These are phyloP conservation scores for Heteromormyrus szaboi DNA, from an alignment of 2,797 vertebrate genomes.

Conservation along the genomic window DNA sequence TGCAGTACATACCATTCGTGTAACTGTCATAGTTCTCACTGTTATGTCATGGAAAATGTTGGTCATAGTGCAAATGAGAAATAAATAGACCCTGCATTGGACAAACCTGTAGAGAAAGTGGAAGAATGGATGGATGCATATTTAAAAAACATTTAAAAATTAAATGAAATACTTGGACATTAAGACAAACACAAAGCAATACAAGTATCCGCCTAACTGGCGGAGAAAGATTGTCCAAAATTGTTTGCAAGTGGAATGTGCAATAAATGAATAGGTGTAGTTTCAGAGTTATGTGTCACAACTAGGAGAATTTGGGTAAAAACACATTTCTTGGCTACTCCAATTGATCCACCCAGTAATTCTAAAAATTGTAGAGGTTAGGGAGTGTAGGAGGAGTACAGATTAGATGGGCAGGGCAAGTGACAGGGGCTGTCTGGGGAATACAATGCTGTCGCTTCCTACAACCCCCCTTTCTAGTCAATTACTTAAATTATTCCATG, in stretches of 20 bases:
- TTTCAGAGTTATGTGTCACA: not conserved
- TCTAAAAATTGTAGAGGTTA: not conserved
- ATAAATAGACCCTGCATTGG: not conserved
- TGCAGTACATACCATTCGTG: not conserved
- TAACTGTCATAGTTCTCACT: not conserved
- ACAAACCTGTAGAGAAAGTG: not conserved
- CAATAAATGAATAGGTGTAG: not conserved
- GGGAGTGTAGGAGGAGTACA: not conserved
- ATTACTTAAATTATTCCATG: not conserved
- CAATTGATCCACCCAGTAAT: not conserved
- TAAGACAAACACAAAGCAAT: not conserved
- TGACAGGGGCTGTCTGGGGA: not conserved
- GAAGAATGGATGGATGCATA: not conserved
- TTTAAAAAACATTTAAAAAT: not conserved
- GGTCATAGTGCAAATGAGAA: not conserved
- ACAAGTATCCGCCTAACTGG: not conserved
- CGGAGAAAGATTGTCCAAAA: not conserved
- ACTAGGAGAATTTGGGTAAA: not conserved
- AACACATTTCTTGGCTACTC: not conserved
- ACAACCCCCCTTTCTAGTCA: not conserved
- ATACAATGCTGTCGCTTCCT: not conserved
- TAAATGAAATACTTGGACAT: not conserved
- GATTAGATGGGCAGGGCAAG: not conserved
- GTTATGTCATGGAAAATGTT: not conserved
- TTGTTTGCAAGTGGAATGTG: not conserved